These are phyloP conservation scores for Eilema sororculum DNA, from an alignment of 2,888 invertebrate genomes.

Conservation along the genomic window DNA sequence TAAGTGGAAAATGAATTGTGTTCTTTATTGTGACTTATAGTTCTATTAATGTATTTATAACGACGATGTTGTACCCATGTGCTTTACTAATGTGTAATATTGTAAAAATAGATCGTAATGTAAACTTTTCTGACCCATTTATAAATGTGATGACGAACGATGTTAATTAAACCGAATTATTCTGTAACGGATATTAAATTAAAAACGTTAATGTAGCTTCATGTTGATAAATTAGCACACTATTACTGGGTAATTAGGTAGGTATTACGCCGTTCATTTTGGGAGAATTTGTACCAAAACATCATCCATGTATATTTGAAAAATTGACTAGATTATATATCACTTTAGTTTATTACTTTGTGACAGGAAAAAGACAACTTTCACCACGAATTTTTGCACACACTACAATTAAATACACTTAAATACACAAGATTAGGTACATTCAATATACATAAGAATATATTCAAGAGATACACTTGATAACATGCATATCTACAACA, in stretches of 20 bases:
- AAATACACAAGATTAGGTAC: no score
- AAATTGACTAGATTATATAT: no score
- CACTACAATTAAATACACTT: no score
- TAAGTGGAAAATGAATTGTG: not conserved
- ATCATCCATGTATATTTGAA: no score
- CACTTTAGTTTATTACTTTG: no score
- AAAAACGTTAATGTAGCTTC: not conserved
- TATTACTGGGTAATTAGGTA: not conserved
- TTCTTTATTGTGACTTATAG: not conserved
- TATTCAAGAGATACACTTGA: no score
- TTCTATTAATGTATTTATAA: not conserved
- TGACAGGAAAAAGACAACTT: no score
- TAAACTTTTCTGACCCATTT: constrained; percentile 1
- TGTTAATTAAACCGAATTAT: not conserved
- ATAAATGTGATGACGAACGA: not conserved
- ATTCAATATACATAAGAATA: no score
- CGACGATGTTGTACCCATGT: not conserved
- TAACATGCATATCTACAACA: no score
- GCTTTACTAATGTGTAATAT: constrained; percentile 4
- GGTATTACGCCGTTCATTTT: not conserved
- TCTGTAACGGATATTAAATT: not conserved
- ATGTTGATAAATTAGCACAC: not conserved
- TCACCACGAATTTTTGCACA: no score
- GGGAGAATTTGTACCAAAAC: no score
- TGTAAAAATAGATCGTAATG: constrained; percentile 2